phyloP scores from a whole-genome alignment of 2,888 invertebrate genomes.

The Drosophila aldrichi region DNA sequence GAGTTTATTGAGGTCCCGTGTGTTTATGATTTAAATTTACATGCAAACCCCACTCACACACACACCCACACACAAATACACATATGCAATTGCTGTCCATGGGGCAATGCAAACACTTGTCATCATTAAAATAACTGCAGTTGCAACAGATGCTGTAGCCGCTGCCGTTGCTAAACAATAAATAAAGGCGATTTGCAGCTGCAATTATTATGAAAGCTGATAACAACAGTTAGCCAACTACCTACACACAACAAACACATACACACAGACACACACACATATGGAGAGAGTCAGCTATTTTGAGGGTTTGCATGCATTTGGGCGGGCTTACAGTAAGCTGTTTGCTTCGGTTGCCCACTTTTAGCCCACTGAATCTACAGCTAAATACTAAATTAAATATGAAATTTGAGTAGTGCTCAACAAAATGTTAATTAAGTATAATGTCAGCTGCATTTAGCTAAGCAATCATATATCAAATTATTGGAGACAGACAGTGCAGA shows the following conservation, averaged over 20 bases:
- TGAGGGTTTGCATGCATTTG: constrained; percentile 17
- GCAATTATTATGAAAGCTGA: constrained; percentile 79
- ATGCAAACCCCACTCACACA: constrained; percentile 35
- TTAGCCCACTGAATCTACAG: constrained; percentile 19
- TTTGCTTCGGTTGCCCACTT: constrained; percentile 35
- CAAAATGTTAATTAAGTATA: constrained; percentile 5
- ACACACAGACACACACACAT: constrained; percentile 18
- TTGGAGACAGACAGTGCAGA: background rate
- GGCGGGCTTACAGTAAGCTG: constrained; percentile 9
- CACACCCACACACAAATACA: background rate
- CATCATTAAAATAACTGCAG: constrained; percentile 77
- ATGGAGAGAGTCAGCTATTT: constrained; percentile 25
- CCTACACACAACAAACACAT: constrained; percentile 35
- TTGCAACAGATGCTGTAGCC: constrained; percentile 59
- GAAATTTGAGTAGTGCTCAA: background rate
- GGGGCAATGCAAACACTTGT: constrained; percentile 75
- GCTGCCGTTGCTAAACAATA: constrained; percentile 62
- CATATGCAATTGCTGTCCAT: constrained; percentile 38
- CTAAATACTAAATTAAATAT: constrained; percentile 21
- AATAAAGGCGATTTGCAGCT: constrained; percentile 77
- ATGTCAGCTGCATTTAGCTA: background rate
- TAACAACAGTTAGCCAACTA: constrained; percentile 63
- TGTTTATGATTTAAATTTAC: constrained; percentile 75
- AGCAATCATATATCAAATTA: constrained; percentile 6
- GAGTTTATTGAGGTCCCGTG: constrained; percentile 74